Evolutionary conservation across 2,797 vertebrate species (phyloP), one percentile per base, ranked within the genome.

Genomic region (Paramormyrops hopkinsi): DNA sequence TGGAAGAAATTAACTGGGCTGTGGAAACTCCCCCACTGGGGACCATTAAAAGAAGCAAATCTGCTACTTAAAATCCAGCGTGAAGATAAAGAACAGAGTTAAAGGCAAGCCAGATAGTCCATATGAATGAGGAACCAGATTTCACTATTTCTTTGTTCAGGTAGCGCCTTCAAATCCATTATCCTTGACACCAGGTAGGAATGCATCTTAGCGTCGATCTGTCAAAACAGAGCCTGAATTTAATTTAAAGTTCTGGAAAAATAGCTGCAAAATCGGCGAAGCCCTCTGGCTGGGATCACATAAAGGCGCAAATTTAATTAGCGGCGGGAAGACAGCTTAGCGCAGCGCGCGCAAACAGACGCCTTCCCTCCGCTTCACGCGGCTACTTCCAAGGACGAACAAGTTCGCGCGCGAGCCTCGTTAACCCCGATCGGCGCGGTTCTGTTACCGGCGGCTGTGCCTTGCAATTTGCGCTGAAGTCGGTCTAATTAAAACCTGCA

Each of bases 11-110:
- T 19, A 86, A 86, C 89, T 73, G 29, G 22, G 8, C 44, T 33
- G 22, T 17, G 37, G 56, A 62, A 25, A 84, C 79, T 48, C 1
- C 88, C 22, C 37, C 41, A n/a, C 48, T 41, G 54, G 83, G 85
- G 41, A 22, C 82, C 82, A 89, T 86, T 89, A 89, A 89, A 44
- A 86, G 12, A n/a, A 59, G 25, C 88, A 69, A 89, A 89, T 50
- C 48, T 37, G 54, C 56, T 73, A 50, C 46, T 84, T 44, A 65
- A 65, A 48, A 51, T 86, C 82, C 56, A 48, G n/a, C 17, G 46
- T 41, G 53, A 50, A 86, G 56, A 89, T 48, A 85, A 65, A 44
- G 65, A 73, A 33, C 11, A 33, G 29, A 51, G 46, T 86, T 53
- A 69, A 89, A 48, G 56, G 33, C 19, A 44, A 82, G 85, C 22